A percentile compares a stretch with the other conserved stretches of the same genome.
Conservation (phyloP, 2,113 vertebrate species). For the Falcunculus frontatus region DNA sequence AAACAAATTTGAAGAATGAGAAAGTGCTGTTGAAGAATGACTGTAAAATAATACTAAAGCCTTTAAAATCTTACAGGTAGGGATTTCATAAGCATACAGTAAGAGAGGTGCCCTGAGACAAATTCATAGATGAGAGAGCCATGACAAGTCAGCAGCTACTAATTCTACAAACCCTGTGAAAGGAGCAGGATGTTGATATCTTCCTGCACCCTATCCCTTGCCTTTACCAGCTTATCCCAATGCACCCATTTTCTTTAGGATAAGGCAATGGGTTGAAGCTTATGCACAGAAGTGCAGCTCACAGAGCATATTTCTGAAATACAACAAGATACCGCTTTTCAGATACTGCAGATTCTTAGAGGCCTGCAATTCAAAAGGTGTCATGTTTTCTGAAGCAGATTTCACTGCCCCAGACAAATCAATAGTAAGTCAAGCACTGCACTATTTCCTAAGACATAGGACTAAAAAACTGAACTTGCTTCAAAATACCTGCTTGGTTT, state of each 20-base stretch:
- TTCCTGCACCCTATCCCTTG: neutral
- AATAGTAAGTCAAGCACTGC: neutral
- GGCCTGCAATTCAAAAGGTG: neutral
- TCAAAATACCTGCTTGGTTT: neutral
- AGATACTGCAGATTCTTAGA: neutral
- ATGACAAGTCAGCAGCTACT: neutral
- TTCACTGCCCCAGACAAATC: neutral
- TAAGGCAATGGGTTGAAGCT: rapidly evolving
- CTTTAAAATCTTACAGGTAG: neutral
- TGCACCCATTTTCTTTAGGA: neutral
- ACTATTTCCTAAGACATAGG: neutral
- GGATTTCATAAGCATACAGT: neutral
- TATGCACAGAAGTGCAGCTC: neutral
- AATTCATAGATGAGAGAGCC: neutral
- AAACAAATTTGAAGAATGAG: neutral
- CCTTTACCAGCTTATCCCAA: neutral
- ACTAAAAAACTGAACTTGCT: neutral
- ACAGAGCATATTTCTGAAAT: neutral
- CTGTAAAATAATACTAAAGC: neutral
- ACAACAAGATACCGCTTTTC: neutral
- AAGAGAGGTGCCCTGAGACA: neutral
- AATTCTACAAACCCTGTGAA: neutral
- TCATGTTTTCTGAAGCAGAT: neutral
- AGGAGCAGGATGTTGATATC: neutral
- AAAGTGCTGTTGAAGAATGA: neutral